Base-by-base conservation (phyloP, 2,797 vertebrate genomes). In the Acipenser oxyrinchus region DNA sequence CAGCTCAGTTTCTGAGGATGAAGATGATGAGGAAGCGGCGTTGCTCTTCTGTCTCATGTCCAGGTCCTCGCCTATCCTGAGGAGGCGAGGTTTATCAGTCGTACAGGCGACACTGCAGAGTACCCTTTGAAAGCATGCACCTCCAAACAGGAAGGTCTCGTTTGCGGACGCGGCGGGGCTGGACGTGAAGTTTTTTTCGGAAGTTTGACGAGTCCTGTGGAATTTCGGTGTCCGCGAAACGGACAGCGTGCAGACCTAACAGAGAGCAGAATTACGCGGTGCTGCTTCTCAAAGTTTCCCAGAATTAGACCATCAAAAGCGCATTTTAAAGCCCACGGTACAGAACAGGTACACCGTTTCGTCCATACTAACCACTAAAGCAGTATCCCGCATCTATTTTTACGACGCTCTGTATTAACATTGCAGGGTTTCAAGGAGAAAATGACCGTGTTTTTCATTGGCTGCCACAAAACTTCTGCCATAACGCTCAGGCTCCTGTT, bases 191-290 rank as follows among this genome's bases (percentile, higher is more conserved):
- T 81, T 86, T 71, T 71, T 91, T 90, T 23, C 59, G 73, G 0
- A 77, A 84, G 18, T 90, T 88, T 63, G 86, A 86, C 1, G 82
- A 89, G 0, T 86, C 11, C n/a, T 1, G n/a, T 9, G 10, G 7
- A 2, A 7, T 6, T 6, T 84, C 76, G 88, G 90, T 66, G 81
- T 83, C 67, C 10, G 59, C 3, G 37, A 37, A 10, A n/a, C 66
- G 7, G 79, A 73, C 88, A 85, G 63, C 80, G 18, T 18, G 18
- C 18, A 18, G 18, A 18, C 18, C 18, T 78, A 95, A 94, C 82
- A 79, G 78, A 18, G 82, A 83, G 5, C 79, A 78, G 82, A 94
- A 94, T 82, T 94, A 94, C 69, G 87, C 81, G 18, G 81, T 93
- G 23, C 82, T 93, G 23, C 82, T 90, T 57, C 86, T 94, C 55